A percentile compares a stretch with the other conserved stretches of the same genome.
Conservation (phyloP, 2,113 vertebrate genomes). For the Recurvirostra avosetta region DNA sequence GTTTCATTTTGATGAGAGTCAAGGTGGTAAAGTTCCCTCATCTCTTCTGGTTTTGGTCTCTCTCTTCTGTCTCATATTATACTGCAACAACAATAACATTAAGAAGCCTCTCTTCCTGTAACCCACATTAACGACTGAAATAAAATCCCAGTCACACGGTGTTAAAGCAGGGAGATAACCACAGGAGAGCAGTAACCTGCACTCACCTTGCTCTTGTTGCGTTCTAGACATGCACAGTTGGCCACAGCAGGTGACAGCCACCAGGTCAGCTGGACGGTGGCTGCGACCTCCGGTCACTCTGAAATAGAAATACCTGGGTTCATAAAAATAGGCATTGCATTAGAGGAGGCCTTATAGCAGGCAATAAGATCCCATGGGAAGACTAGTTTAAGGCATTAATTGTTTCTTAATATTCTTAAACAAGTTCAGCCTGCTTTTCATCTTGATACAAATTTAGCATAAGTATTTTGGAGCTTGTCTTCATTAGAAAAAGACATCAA, state of each 20-base stretch:
- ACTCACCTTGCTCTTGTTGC: background rate
- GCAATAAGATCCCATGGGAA: background rate
- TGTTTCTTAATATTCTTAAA: slow-evolving; percentile 46
- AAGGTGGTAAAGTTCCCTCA: background rate
- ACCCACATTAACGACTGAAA: background rate
- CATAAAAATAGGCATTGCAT: background rate
- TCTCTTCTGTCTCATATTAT: background rate
- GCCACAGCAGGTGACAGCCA: background rate
- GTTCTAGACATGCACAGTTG: fast-evolving
- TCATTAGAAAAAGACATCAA: slow-evolving; percentile 10
- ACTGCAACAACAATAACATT: background rate
- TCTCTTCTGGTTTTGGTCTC: background rate
- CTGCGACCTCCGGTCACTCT: background rate
- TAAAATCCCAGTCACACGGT: fast-evolving
- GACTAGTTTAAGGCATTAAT: background rate
- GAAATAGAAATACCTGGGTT: background rate
- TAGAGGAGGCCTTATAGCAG: background rate
- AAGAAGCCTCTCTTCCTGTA: background rate
- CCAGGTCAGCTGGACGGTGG: background rate
- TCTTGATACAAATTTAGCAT: slow-evolving; percentile 20
- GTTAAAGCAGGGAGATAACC: background rate
- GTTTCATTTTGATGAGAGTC: background rate
- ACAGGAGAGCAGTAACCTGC: background rate
- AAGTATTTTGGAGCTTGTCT: slow-evolving; percentile 5
- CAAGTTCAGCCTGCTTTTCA: slow-evolving; percentile 33